Base-by-base conservation (phyloP, 2,113 vertebrate species). In the Nibea albiflora region DNA sequence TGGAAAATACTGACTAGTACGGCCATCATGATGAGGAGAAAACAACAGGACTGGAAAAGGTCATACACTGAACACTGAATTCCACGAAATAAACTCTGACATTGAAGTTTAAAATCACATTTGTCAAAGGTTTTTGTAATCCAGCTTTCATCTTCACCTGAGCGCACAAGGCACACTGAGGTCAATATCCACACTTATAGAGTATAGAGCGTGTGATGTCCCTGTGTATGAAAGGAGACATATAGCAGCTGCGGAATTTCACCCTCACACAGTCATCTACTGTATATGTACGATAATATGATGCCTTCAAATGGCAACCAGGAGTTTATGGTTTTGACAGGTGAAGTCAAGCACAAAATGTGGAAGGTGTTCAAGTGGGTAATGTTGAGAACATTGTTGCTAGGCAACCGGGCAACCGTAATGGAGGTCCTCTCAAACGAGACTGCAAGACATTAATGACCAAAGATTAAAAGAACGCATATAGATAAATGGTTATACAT, bases 331-430 rank as follows among this genome's bases (percentile, higher is more conserved):
- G 35, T 44, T 70, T 70, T 24, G 46, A 63, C 64, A 58, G 46
- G 3, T 12, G 5, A 60, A 57, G 83, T 69, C 72, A 52, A 81
- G 78, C 50, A 31, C 63, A 50, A 54, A 49, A 80, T 46, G 73
- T 15, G n/a, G 53, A 80, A 73, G 73, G 20, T 61, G 53, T 47
- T 85, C 57, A 62, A 70, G 65, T 63, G 78, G 75, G 68, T 61
- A 24, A 44, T 85, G 79, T 39, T 58, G 62, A 73, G 68, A 72
- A 77, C 35, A 69, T 60, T 81, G 91, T 83, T 86, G 85, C 88
- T 76, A 84, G 54, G 80, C 70, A 84, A 87, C 79, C 64, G 0
- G 56, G 56, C 26, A 64, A 75, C 60, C 35, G 49, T 83, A 82
- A 85, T 64, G 64, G 74, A 78, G 53, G 74, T 31, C 66, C 17